A percentile compares a stretch with the other conserved stretches of the same genome.
Evolutionary conservation across 2,797 vertebrate genomes (phyloP).

Genomic region (Oceanodroma leucorhoa): DNA sequence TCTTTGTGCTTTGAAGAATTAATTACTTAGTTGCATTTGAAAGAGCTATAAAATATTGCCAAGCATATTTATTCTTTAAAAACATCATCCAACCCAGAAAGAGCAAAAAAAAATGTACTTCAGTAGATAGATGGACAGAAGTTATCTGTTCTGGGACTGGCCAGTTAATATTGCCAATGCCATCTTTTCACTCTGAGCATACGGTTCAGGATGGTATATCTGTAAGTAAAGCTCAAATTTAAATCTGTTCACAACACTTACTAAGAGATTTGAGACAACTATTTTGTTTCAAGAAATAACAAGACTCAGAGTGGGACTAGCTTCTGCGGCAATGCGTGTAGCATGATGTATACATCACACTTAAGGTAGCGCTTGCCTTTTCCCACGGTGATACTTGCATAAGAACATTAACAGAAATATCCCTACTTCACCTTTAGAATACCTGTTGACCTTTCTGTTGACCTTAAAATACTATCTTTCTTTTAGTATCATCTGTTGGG

Average conservation of each 20-base stretch:
- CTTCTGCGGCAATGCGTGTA: accelerated
- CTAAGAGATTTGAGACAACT: not conserved
- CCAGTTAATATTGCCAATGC: not conserved
- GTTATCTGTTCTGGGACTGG: not conserved
- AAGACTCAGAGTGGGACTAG: not conserved
- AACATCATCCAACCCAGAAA: not conserved
- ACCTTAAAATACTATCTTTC: conserved; percentile 17
- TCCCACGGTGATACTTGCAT: not conserved
- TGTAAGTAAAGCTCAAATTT: not conserved
- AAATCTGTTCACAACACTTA: not conserved
- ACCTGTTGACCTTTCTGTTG: not conserved
- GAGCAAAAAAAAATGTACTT: not conserved
- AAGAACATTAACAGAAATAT: not conserved
- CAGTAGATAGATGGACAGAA: not conserved
- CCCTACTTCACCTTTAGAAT: not conserved
- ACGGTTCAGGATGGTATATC: not conserved
- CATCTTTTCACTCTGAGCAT: not conserved
- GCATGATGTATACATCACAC: accelerated
- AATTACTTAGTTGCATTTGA: not conserved
- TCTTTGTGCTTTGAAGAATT: not conserved
- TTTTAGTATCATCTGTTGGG: not conserved
- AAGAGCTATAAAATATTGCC: not conserved
- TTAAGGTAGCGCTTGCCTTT: not conserved
- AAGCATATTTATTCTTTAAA: not conserved
- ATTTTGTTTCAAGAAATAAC: not conserved